Base-by-base conservation (phyloP, 2,888 invertebrate genomes). In the Temnothorax ravouxi region DNA sequence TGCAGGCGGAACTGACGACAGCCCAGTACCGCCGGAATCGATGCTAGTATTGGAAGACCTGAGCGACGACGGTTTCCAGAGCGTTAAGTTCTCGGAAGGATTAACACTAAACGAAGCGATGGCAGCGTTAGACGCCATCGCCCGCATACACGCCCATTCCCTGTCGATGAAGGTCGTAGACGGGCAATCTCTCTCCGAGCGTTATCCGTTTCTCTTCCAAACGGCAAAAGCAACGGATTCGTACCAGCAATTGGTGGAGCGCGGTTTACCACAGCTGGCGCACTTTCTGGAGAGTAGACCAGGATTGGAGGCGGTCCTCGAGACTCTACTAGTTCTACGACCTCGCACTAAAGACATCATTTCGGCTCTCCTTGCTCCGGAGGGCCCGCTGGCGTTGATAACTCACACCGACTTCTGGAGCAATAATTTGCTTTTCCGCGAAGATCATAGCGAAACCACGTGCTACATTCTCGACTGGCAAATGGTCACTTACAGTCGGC, bases 341-440 rank as follows among this genome's bases (percentile, higher is more conserved):
- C 96, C 97, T 0, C 96, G 96, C 84, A 97, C 97, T 15, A 97
- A 97, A 91, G 96, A 97, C 25, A 95, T 97, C 66, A 97, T 97
- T 38, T 97, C 97, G 29, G 96, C 96, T 3, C 95, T 97, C 9
- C 95, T 97, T 47, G 96, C 96, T 66, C 97, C 97, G 0, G 96
- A 96, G 71, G 97, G 97, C 91, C 97, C 97, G 0, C 94, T 97
- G 91, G 97, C 97, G 0, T 95, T 97, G 8, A 96, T 98, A 84
- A 97, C 97, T 0, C 98, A 98, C 94, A 97, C 97, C 0, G 98
- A 98, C 93, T 98, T 98, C 94, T 98, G 98, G 98, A 97, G 97
- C 93, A 97, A 97, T 90, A 97, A 97, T 95, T 95, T 97, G 21
- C 95, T 97, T 85, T 97, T 98, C 92, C 34, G 34, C 1, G 89